Conservation (phyloP, 2,888 invertebrate species). For the Malthinus flaveolus region DNA sequence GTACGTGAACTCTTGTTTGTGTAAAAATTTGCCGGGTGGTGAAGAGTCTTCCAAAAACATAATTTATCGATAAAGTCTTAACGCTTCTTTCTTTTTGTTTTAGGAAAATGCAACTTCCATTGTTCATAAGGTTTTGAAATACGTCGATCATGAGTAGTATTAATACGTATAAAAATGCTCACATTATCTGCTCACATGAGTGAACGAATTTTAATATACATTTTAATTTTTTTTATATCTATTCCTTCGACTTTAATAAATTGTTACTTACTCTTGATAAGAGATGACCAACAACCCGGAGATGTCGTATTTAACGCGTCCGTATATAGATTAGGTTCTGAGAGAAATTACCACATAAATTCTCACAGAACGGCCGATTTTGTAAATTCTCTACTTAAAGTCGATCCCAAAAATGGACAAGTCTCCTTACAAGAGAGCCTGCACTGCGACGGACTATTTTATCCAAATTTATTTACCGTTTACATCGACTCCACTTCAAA, state of each 20-base stretch:
- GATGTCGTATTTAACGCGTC: constrained; percentile 77
- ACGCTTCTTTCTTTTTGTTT: neutral
- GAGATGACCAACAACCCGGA: constrained; percentile 60
- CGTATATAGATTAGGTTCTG: constrained; percentile 78
- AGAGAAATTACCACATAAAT: constrained; percentile 78
- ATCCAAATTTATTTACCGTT: constrained; percentile 83
- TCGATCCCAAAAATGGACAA: constrained; percentile 74
- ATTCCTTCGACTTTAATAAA: constrained; percentile 22
- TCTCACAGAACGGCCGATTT: constrained; percentile 80
- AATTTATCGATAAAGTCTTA: too few species aligned
- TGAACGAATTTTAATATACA: constrained; percentile 31
- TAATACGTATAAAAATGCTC: constrained; percentile 32
- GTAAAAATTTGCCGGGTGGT: too few species aligned
- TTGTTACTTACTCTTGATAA: constrained; percentile 49
- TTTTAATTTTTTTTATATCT: constrained; percentile 29
- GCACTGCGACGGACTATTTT: constrained; percentile 79
- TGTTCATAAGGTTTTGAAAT: neutral
- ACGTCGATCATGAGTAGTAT: constrained; percentile 17
- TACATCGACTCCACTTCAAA: constrained; percentile 86
- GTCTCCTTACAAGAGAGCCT: constrained; percentile 73
- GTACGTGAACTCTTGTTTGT: too few species aligned
- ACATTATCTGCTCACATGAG: constrained; percentile 35
- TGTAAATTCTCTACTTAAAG: constrained; percentile 75
- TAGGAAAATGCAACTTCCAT: constrained; percentile 1
- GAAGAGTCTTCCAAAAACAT: too few species aligned